phyloP scores from a whole-genome alignment of 2,113 vertebrate genomes.

The Paratilapia polleni region DNA sequence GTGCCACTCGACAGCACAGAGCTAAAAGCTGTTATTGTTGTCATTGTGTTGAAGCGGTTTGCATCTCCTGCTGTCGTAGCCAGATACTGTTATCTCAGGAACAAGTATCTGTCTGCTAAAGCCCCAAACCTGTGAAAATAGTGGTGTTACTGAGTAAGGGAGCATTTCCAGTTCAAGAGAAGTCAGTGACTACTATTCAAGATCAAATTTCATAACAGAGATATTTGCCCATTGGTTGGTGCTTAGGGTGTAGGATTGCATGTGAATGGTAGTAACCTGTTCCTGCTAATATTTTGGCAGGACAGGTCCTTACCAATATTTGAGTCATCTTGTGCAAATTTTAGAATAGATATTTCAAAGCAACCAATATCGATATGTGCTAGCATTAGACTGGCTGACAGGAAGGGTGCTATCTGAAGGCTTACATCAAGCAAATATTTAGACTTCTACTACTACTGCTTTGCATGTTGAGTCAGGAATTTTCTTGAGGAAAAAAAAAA shows the following conservation, averaged over 20 bases:
- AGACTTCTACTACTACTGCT: background rate
- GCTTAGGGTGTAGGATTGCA: background rate
- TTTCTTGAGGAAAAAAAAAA: too few species aligned
- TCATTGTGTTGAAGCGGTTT: conserved; percentile 11
- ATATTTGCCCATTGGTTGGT: background rate
- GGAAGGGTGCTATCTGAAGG: background rate
- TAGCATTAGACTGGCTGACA: background rate
- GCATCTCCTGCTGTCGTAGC: conserved; percentile 11
- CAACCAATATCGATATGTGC: background rate
- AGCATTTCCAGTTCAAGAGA: background rate
- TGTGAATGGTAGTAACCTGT: background rate
- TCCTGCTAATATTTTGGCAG: background rate
- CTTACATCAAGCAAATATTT: background rate
- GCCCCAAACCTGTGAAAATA: conserved; percentile 13
- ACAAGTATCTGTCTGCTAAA: conserved; percentile 14
- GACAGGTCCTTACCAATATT: background rate
- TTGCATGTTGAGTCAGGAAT: background rate
- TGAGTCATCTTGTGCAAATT: background rate
- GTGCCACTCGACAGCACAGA: conserved; percentile 6
- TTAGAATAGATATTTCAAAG: background rate
- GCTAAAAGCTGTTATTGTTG: conserved; percentile 35
- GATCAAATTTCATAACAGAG: background rate
- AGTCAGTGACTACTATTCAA: conserved; percentile 7
- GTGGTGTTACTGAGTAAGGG: background rate
- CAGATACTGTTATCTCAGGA: conserved; percentile 15